Percentiles rank a stretch among this genome's conserved stretches.
Conservation (phyloP, 1,140 invertebrate genomes). For the Hycleus cichorii region DNA sequence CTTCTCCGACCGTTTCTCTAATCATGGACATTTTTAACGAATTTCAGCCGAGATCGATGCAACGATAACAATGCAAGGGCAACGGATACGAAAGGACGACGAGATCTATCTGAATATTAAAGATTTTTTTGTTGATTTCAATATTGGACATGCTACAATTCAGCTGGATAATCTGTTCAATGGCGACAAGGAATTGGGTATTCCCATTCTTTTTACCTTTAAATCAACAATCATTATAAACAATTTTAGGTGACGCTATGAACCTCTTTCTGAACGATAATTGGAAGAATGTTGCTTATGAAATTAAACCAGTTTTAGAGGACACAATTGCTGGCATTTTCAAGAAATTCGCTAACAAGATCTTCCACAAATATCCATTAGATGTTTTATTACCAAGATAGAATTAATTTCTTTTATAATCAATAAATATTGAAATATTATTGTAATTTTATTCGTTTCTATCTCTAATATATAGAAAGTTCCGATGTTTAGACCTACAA, state of each 20-base stretch:
- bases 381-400: constrained; percentile 33
- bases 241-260: constrained; percentile 48
- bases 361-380: constrained; percentile 40
- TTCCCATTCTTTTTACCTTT: background rate
- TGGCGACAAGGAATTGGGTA: constrained; percentile 56
- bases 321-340: constrained; percentile 47
- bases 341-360: constrained; percentile 51
- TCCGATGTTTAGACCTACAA: too few species aligned
- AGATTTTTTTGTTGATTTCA: constrained; percentile 55
- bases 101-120: constrained; percentile 50
- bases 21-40: background rate
- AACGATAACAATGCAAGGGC: constrained; percentile 48
- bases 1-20: too few species aligned
- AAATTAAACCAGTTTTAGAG: constrained; percentile 51
- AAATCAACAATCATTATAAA: background rate
- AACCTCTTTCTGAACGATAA: constrained; percentile 56
- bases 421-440: too few species aligned
- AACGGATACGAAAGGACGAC: constrained; percentile 45
- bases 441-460: too few species aligned
- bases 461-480: too few species aligned
- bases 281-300: constrained; percentile 52
- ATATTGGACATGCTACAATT: constrained; percentile 51
- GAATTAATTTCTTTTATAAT: background rate
- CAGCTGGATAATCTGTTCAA: constrained; percentile 62
- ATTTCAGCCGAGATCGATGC: constrained; percentile 56